phyloP scores from a whole-genome alignment of 2,113 vertebrate species.

The Phasianus colchicus region DNA sequence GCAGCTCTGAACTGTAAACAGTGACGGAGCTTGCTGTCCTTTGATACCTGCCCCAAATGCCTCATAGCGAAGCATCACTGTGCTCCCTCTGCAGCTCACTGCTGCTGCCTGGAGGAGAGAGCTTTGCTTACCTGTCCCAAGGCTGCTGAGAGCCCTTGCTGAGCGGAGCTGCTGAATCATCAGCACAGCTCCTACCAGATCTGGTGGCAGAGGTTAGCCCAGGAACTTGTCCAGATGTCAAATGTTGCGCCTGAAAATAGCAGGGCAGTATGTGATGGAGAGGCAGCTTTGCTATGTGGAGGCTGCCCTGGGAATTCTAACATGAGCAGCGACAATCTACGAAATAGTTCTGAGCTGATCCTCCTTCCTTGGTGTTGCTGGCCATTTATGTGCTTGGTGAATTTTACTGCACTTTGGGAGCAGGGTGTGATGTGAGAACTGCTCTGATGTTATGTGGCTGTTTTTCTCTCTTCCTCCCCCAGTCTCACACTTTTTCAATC shows the following conservation, averaged over 20 bases:
- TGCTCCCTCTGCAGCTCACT: background rate
- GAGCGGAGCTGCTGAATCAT: background rate
- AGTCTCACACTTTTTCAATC: background rate
- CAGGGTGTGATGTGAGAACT: background rate
- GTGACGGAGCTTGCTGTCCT: background rate
- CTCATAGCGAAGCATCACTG: background rate
- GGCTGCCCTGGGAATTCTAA: background rate
- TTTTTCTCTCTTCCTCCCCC: background rate
- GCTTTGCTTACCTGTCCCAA: background rate
- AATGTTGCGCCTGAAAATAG: background rate
- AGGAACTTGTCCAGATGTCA: background rate
- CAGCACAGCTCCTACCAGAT: background rate
- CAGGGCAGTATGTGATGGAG: background rate
- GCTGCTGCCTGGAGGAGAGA: background rate
- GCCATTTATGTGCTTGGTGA: background rate
- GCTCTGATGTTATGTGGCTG: background rate
- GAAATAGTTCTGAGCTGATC: background rate
- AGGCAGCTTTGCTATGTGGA: rapidly evolving
- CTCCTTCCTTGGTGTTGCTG: background rate
- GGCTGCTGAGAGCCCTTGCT: background rate
- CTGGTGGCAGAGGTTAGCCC: background rate
- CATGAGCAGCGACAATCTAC: rapidly evolving
- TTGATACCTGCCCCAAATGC: background rate
- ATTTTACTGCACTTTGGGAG: background rate
- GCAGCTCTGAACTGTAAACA: background rate